Base-by-base conservation (phyloP, 2,113 vertebrate species). In the Protobothrops flavoviridis region DNA sequence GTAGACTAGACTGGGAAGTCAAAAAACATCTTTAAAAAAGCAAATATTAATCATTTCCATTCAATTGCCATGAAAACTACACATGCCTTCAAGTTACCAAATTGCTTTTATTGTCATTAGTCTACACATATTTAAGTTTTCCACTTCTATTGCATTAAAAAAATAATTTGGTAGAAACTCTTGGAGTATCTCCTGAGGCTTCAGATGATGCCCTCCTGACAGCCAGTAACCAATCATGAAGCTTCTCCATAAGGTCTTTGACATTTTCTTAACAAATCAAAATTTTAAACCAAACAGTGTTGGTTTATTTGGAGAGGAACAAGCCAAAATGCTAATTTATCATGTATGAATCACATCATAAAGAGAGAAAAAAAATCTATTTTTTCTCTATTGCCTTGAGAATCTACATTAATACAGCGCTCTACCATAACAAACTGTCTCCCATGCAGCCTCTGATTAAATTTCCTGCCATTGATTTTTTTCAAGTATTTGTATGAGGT, bases 381-480 rank as follows among this genome's bases (percentile, higher is more conserved):
- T 48, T 48, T 48, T 17, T 43, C n/a, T 53, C 1, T 8, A 1
- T 74, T 57, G 17, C 61, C 26, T 20, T 50, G 26, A 59, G 74
- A 93, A 85, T 90, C 45, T 90, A 26, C 55, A 86, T 9, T n/a
- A 85, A 93, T 81, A 59, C 57, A 48, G 8, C 86, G 59, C 86
- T 89, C 88, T 52, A 48, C 29, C 26, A 89, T 50, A 12, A 93
- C 48, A 33, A 93, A 59, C 53, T 57, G 50, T 93, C 57, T 85
- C 69, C 29, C 85, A 55, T 26, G 53, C 92, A 90, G 85, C 9
- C 69, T 90, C 69, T 43, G 90, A 74, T 90, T 93, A 57, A 93
- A 93, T 85, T 90, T 88, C 53, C 21, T 59, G 57, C 92, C 88
- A 90, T 26, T 93, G 88, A 93, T 93, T 88, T 59, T 10, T 85